Conservation (phyloP, 2,888 invertebrate species). For the Andricus curvator region DNA sequence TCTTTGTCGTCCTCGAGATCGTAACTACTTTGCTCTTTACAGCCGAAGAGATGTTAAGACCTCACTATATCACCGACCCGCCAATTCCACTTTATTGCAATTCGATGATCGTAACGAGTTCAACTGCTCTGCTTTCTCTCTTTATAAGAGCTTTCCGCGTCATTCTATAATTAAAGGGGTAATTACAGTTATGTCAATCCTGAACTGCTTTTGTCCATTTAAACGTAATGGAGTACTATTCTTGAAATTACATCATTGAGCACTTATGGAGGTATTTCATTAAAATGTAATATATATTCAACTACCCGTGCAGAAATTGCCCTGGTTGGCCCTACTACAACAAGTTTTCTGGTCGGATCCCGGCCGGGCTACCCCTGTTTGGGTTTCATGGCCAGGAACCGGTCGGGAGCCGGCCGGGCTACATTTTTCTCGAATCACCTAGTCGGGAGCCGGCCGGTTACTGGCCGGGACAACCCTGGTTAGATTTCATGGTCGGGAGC, state of each 20-base stretch:
- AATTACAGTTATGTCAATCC: not conserved
- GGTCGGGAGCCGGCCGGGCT: no score
- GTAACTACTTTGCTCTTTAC: constrained; percentile 2
- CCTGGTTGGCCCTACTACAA: no score
- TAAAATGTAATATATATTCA: no score
- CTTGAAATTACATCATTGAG: not conserved
- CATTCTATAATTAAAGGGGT: not conserved
- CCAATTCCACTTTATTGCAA: constrained; percentile 17
- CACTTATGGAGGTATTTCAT: not conserved
- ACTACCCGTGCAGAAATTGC: no score
- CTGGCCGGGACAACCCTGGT: no score
- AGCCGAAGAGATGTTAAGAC: not conserved
- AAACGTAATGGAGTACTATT: not conserved
- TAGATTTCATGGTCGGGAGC: no score
- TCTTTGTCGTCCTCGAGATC: constrained; percentile 50
- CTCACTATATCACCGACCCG: constrained; percentile 1
- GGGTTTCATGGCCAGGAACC: no score
- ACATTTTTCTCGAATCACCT: no score
- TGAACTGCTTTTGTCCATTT: not conserved
- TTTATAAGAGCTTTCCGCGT: not conserved
- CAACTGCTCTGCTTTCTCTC: constrained; percentile 1
- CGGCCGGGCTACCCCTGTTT: no score
- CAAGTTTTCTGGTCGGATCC: no score
- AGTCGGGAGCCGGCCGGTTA: no score
- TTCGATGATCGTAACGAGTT: constrained; percentile 2